Evolutionary conservation across 2,797 vertebrate genomes (phyloP).

Genomic region (Eptatretus atami): DNA sequence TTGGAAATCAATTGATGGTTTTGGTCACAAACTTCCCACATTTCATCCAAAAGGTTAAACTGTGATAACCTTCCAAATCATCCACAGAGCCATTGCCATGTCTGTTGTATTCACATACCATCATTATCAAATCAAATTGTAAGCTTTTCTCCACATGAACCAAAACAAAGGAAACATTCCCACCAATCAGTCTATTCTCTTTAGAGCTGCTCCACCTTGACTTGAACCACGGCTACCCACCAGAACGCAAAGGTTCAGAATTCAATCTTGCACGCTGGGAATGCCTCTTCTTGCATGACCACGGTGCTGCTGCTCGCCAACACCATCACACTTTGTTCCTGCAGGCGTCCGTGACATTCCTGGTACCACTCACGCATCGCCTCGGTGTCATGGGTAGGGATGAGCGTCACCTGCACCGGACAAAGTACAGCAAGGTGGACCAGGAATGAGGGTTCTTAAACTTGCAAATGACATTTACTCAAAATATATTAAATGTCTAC

Average conservation of each 20-base stretch:
- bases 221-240: background rate
- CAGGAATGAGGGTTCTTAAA: background rate
- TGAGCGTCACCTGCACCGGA: constrained; percentile 48
- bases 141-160: background rate
- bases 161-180: no score
- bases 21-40: no score
- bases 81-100: no score
- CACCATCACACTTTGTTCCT: constrained; percentile 87
- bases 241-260: constrained; percentile 27
- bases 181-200: no score
- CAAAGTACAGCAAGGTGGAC: background rate
- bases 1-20: no score
- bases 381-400: constrained; percentile 87
- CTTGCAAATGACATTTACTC: no score
- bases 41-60: no score
- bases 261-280: constrained; percentile 97
- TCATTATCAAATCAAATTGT: background rate
- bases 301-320: constrained; percentile 97
- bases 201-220: background rate
- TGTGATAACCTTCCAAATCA: no score
- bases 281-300: constrained; percentile 97
- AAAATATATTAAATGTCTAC: no score
- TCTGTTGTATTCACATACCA: background rate
- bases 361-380: constrained; percentile 97
- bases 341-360: constrained; percentile 83